A percentile compares a stretch with the other conserved stretches of the same genome.
phyloP scores from a whole-genome alignment of 2,113 vertebrate species.

The Myrmecobius fasciatus region DNA sequence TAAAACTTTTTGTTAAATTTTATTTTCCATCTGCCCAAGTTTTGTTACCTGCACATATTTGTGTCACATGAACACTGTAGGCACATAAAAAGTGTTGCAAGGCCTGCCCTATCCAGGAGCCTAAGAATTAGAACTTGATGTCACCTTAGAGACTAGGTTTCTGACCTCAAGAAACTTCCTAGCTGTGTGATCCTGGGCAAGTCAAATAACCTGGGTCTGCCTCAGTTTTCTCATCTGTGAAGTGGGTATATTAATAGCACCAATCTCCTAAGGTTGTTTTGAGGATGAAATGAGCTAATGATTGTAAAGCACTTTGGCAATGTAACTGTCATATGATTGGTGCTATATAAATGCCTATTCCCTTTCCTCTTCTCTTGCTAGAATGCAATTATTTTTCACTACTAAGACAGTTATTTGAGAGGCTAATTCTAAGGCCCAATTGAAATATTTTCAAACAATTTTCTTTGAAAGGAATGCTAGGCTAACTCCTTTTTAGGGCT shows the following conservation, averaged over 20 bases:
- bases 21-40: slow-evolving; percentile 66
- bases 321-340: no score
- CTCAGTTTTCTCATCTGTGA: background rate
- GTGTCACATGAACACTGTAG: slow-evolving; percentile 46
- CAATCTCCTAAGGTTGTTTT: background rate
- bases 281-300: background rate
- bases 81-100: slow-evolving; percentile 50
- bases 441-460: background rate
- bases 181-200: background rate
- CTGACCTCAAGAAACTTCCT: background rate
- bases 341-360: background rate
- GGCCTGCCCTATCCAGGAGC: background rate
- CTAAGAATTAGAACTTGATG: background rate
- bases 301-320: background rate
- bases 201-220: background rate
- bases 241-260: background rate
- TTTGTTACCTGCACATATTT: slow-evolving; percentile 66
- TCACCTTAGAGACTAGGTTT: background rate
- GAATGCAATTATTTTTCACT: background rate
- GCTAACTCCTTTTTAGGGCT: no score
- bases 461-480: background rate
- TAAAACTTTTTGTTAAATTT: slow-evolving; percentile 57
- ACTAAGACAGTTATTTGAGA: background rate
- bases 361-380: background rate
- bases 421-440: background rate